phyloP scores from a whole-genome alignment of 92 coral and sea anemone species.

The Epizoanthus scotinus region DNA sequence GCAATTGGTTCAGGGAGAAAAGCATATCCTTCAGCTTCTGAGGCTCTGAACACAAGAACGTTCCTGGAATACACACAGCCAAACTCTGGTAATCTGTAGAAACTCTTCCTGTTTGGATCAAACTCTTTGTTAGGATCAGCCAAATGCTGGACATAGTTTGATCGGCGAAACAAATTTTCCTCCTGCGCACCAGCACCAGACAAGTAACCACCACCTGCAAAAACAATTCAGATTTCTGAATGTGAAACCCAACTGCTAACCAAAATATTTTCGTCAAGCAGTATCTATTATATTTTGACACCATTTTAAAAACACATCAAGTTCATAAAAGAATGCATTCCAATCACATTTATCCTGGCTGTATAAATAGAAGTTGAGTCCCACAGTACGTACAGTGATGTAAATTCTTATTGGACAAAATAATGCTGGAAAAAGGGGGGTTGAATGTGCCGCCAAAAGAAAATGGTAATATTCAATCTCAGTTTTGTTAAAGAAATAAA shows the following conservation, averaged over 20 bases:
- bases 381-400: too few relatives aligned
- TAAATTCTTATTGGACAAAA: too few relatives aligned
- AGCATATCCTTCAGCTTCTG: slow-evolving; percentile 77
- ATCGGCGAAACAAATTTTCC: slow-evolving; percentile 81
- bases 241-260: background rate
- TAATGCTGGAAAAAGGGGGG: too few relatives aligned
- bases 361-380: too few relatives aligned
- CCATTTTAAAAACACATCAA: too few relatives aligned
- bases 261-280: background rate
- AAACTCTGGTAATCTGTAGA: slow-evolving; percentile 75
- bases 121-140: slow-evolving; percentile 78
- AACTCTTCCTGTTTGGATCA: slow-evolving; percentile 60
- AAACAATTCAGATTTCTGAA: background rate
- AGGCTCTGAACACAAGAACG: slow-evolving; percentile 76
- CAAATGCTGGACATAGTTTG: slow-evolving; percentile 86
- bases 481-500: too few relatives aligned
- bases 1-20: slow-evolving; percentile 69
- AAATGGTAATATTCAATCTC: too few relatives aligned
- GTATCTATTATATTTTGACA: too few relatives aligned
- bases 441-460: too few relatives aligned
- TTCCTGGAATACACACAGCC: slow-evolving; percentile 79
- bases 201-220: slow-evolving; percentile 79
- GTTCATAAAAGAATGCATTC: too few relatives aligned
- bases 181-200: slow-evolving; percentile 92
- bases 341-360: too few relatives aligned